These are phyloP conservation scores for Gnathonemus echidnorhynchus DNA, from an alignment of 2,113 vertebrate species.

Conservation along the genomic window DNA sequence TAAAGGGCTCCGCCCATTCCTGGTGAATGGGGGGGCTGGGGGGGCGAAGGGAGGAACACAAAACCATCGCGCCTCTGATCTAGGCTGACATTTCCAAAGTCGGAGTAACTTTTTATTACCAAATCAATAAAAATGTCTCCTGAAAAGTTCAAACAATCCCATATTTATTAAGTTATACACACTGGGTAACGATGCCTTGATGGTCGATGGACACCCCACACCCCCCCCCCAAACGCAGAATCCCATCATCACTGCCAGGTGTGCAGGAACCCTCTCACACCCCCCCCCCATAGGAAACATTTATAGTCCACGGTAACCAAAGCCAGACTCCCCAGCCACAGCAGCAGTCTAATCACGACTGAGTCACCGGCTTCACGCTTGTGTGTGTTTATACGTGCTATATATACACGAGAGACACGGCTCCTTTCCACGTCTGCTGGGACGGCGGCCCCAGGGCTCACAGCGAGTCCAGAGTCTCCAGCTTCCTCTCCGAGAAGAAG, in stretches of 20 bases:
- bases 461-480: constrained; percentile 58
- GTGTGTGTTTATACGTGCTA: neutral
- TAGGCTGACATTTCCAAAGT: neutral
- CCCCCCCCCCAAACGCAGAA: neutral
- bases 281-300: neutral
- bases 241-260: neutral
- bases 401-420: neutral
- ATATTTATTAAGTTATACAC: neutral
- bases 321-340: neutral
- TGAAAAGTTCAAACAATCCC: neutral
- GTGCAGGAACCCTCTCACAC: neutral
- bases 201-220: neutral
- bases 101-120: neutral
- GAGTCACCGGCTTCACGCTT: neutral
- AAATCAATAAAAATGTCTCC: neutral
- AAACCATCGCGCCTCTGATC: neutral
- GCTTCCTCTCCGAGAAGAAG: constrained; percentile 73
- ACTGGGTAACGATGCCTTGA: neutral
- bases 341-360: neutral
- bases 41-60: neutral
- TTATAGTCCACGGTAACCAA: neutral
- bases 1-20: neutral
- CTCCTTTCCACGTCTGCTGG: neutral
- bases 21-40: neutral
- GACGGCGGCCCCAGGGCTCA: constrained; percentile 25